Evolutionary conservation across 2,888 invertebrate species (phyloP).

Genomic region (Clostera curtula): DNA sequence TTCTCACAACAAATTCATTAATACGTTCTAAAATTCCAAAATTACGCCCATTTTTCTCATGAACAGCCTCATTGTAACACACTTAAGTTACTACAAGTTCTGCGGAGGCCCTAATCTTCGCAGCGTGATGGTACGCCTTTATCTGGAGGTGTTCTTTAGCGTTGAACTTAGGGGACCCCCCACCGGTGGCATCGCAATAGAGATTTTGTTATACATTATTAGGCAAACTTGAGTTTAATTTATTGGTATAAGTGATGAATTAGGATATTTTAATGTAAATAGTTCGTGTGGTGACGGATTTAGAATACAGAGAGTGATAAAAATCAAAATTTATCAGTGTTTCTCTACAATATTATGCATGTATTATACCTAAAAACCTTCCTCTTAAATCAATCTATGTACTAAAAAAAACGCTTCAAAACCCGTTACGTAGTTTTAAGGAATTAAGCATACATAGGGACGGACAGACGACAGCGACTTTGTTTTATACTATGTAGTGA

Average conservation of each 20-base stretch:
- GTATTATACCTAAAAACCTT: neutral
- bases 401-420: no score
- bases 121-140: slow-evolving; percentile 45
- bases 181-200: slow-evolving; percentile 35
- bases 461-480: no score
- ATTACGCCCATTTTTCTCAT: slow-evolving; percentile 35
- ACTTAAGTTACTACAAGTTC: slow-evolving; percentile 20
- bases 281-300: no score
- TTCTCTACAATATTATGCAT: no score
- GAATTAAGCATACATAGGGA: no score
- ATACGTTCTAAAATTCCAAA: neutral
- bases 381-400: neutral
- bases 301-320: no score
- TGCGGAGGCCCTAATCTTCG: slow-evolving; percentile 32
- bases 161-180: slow-evolving; percentile 31
- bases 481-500: no score
- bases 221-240: slow-evolving; percentile 51
- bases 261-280: slow-evolving; percentile 20
- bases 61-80: slow-evolving; percentile 23
- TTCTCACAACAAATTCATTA: slow-evolving; percentile 14
- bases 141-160: slow-evolving; percentile 9
- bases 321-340: no score
- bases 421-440: no score
- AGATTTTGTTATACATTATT: slow-evolving; percentile 44
- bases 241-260: slow-evolving; percentile 38